phyloP scores from a whole-genome alignment of 2,113 vertebrate genomes.

The Axis porcinus region DNA sequence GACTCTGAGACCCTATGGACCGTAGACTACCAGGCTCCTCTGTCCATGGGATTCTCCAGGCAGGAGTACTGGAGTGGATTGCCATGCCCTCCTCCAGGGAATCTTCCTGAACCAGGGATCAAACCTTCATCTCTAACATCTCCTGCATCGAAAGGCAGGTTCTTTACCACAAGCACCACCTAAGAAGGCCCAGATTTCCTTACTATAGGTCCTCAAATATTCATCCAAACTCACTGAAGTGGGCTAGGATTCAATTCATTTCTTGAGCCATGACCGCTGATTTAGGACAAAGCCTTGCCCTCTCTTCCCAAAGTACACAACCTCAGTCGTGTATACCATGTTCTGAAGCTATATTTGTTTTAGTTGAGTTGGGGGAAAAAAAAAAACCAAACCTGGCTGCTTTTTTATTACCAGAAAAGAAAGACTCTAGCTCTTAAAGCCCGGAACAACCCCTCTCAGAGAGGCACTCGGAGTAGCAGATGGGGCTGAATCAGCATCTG shows the following conservation, averaged over 20 bases:
- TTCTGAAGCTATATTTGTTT: constrained; percentile 45
- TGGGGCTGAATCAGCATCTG: not conserved
- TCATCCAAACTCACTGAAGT: not conserved
- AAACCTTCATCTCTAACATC: not conserved
- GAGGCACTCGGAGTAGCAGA: fast-evolving
- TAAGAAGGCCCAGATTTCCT: not conserved
- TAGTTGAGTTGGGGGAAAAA: not conserved
- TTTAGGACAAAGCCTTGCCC: not conserved
- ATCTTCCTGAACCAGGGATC: not conserved
- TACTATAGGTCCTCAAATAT: not conserved
- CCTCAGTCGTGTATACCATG: not conserved
- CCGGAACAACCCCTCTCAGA: not conserved
- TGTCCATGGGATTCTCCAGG: not conserved
- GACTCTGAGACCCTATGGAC: not conserved
- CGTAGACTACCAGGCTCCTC: not conserved
- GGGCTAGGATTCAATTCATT: not conserved
- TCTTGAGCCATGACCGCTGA: not conserved
- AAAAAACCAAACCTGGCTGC: not conserved
- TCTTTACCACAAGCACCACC: not conserved
- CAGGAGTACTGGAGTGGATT: not conserved
- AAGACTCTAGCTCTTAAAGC: not conserved
- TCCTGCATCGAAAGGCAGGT: not conserved
- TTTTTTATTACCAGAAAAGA: constrained; percentile 38
- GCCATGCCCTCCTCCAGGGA: not conserved
- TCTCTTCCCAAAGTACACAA: not conserved